Conservation (phyloP, 2,888 invertebrate genomes). For the Leptopterna dolabrata region DNA sequence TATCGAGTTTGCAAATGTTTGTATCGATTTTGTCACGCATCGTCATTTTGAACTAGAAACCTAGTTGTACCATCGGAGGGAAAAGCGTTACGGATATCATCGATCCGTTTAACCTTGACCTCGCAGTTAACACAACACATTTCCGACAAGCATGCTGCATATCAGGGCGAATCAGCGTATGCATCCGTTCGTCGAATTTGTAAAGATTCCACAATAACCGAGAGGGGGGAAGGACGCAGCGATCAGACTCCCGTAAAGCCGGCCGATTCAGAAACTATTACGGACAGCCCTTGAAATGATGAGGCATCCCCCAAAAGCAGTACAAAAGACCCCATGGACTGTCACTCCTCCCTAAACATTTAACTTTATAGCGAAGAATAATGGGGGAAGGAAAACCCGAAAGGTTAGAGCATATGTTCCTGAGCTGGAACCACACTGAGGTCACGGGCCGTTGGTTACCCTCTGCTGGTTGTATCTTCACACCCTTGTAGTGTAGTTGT, state of each 20-base stretch:
- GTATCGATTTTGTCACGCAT: too few species aligned
- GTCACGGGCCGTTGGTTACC: conserved; percentile 9
- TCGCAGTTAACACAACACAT: not conserved
- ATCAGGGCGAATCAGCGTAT: too few species aligned
- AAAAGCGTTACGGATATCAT: not conserved
- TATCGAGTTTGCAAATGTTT: too few species aligned
- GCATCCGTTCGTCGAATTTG: not conserved
- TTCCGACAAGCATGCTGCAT: not conserved
- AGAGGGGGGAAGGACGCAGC: not conserved
- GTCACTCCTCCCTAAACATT: conserved; percentile 47
- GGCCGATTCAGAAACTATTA: not conserved
- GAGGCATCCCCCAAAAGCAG: not conserved
- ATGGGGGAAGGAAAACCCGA: not conserved
- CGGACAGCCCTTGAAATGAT: not conserved
- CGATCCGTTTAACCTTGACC: not conserved
- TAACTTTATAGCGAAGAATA: not conserved
- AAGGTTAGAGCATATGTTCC: conserved; percentile 3
- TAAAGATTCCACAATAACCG: not conserved
- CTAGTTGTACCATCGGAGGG: not conserved
- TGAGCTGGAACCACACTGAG: not conserved
- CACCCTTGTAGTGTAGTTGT: not conserved
- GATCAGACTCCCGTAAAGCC: not conserved
- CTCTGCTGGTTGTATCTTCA: not conserved
- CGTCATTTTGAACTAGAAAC: not conserved
- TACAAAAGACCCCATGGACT: conserved; percentile 4